Percentiles rank a stretch among this genome's conserved stretches.
Evolutionary conservation across 2,113 vertebrate genomes (phyloP).

Genomic region (Psophia crepitans): DNA sequence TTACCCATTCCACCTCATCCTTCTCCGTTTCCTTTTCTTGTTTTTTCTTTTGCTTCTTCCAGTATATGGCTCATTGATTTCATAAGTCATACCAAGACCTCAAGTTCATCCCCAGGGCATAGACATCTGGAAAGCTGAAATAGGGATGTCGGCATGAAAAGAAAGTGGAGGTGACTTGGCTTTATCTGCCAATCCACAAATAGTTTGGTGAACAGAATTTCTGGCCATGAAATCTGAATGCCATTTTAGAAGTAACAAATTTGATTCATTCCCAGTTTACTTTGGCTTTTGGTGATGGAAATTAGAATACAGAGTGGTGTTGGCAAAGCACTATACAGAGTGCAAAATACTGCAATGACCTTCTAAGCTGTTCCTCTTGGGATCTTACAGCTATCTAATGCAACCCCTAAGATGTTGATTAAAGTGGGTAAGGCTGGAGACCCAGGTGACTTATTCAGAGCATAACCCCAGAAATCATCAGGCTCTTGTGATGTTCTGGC

Average conservation of each 20-base stretch:
- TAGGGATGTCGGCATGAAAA: not conserved
- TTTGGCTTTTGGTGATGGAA: not conserved
- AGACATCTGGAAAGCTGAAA: slow-evolving; percentile 3
- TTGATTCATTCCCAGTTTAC: not conserved
- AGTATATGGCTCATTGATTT: slow-evolving; percentile 12
- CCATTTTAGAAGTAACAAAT: not conserved
- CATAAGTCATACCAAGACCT: not conserved
- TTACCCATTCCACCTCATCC: not conserved
- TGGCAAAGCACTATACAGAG: not conserved
- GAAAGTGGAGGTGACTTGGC: not conserved
- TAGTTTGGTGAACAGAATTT: not conserved
- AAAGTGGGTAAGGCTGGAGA: not conserved
- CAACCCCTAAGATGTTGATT: not conserved
- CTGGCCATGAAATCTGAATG: not conserved
- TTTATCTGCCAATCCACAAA: not conserved
- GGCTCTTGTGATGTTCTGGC: not conserved
- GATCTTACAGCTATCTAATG: not conserved
- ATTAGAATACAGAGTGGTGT: not conserved
- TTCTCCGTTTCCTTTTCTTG: not conserved
- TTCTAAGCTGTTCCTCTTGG: not conserved
- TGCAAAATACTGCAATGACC: not conserved
- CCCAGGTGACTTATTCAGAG: not conserved
- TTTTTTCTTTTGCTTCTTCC: not conserved
- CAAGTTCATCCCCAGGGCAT: not conserved
- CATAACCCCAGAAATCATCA: not conserved